These are phyloP conservation scores for Hoplodrina blanda DNA, from an alignment of 2,888 invertebrate species.

Conservation along the genomic window DNA sequence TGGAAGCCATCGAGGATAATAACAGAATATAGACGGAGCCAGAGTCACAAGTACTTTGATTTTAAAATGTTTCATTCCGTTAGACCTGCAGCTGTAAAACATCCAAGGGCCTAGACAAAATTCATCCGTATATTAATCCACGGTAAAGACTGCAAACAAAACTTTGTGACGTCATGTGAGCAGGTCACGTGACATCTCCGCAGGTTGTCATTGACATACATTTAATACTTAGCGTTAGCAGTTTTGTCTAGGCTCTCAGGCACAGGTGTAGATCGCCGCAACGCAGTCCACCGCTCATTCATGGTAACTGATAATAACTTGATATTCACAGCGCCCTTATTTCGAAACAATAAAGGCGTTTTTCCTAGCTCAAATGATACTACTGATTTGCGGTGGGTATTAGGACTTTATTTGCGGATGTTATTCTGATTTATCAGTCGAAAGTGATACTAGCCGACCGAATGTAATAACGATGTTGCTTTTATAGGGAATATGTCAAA, in stretches of 20 bases:
- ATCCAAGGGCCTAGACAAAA: not conserved
- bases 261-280: slow-evolving; percentile 11
- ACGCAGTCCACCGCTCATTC: not conserved
- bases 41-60: slow-evolving; percentile 32
- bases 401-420: not conserved
- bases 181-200: no score
- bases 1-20: slow-evolving; percentile 68
- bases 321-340: not conserved
- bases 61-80: slow-evolving; percentile 36
- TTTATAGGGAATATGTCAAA: not conserved
- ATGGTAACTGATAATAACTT: slow-evolving; percentile 1
- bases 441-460: slow-evolving; percentile 4
- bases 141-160: not conserved
- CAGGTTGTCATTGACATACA: no score
- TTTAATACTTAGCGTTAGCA: no score
- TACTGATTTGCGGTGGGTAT: not conserved
- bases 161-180: not conserved
- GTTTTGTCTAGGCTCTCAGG: not conserved
- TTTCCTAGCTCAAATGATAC: slow-evolving; percentile 17
- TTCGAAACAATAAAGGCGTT: slow-evolving; percentile 1
- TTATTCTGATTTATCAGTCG: slow-evolving; percentile 9
- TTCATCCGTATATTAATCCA: not conserved
- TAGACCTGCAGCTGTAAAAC: slow-evolving; percentile 17
- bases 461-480: not conserved
- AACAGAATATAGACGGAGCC: slow-evolving; percentile 71